phyloP scores from a whole-genome alignment of 1,140 invertebrate genomes.

The Achatina immaculata region DNA sequence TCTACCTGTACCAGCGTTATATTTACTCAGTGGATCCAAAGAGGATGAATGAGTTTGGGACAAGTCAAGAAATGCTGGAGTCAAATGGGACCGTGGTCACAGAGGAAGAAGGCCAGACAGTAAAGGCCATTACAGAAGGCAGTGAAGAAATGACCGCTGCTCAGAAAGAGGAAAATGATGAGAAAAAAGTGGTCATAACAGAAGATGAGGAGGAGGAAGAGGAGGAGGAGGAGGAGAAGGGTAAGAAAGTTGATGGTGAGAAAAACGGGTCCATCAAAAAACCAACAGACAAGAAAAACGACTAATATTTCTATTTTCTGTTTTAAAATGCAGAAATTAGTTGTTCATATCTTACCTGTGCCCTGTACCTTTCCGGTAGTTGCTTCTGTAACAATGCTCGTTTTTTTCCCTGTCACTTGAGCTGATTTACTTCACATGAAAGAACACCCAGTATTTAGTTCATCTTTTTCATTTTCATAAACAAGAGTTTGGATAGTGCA shows the following conservation, averaged over 20 bases:
- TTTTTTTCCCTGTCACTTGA: neutral
- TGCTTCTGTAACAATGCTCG: neutral
- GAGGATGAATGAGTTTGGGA: slow-evolving; percentile 97
- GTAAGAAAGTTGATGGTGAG: slow-evolving; percentile 27
- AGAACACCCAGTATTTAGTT: no score
- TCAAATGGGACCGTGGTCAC: slow-evolving; percentile 11
- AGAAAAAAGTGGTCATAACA: no score
- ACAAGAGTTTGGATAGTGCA: no score
- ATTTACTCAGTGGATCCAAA: slow-evolving; percentile 96
- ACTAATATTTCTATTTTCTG: no score
- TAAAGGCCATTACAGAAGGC: slow-evolving; percentile 18
- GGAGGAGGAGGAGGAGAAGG: slow-evolving; percentile 20
- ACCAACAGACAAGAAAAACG: slow-evolving; percentile 22
- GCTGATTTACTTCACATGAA: no score
- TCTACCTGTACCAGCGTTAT: slow-evolving; percentile 98
- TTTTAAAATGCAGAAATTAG: neutral
- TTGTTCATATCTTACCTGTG: neutral
- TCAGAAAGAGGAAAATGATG: neutral
- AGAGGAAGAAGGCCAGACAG: slow-evolving; percentile 50
- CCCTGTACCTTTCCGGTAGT: neutral
- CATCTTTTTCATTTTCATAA: no score
- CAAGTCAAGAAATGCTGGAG: slow-evolving; percentile 73
- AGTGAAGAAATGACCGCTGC: slow-evolving; percentile 17
- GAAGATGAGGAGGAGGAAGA: neutral
- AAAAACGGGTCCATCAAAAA: slow-evolving; percentile 22